Base-by-base conservation (phyloP, 1,140 invertebrate genomes). In the Andricus grossulariae region DNA sequence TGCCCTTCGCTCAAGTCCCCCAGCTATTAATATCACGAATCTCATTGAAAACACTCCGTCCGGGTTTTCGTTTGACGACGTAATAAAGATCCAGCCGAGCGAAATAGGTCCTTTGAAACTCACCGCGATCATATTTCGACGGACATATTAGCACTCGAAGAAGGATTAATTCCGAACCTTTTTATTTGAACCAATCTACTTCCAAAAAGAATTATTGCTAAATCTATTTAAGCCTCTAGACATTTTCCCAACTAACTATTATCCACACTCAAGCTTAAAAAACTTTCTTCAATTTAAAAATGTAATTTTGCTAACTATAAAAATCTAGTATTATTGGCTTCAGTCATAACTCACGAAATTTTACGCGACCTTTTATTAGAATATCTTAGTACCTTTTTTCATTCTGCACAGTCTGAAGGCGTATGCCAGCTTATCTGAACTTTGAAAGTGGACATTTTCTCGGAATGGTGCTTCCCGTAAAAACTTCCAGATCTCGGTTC, bases 31-130 rank as follows among this genome's bases (percentile, higher is more conserved):
- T 85, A 84, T 84, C 75, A 19, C 78, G 73, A 85, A 83, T 85
- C 87, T 88, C 83, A 88, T 88, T 87, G 87, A 87, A 85, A 87
- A 85, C 83, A 82, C 84, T 84, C 70, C 54, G 73, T 55, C 50
- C 54, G 51, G 73, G 25, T 71, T 45, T 50, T 18, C 45, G 19
- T 51, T 75, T 78, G 81, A 80, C 79, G 78, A 79, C 73, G 79
- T 78, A 82, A 83, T 80, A 80, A 81, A 73, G 73, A 73, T 66
- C 71, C 79, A 73, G 71, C 76, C 21, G 52, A 71, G 73, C 77
- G 71, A 72, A 79, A 79, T 73, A 73, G 77, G 72, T 72, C 52
- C 60, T 71, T 66, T 72, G 72, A 78, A 78, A 74, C 16, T 45
- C 76, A 74, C 57, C 52, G 57, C 72, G 70, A 60, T 78, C 72